phyloP scores from a whole-genome alignment of 2,797 vertebrate species.

The Tapera naevia region DNA sequence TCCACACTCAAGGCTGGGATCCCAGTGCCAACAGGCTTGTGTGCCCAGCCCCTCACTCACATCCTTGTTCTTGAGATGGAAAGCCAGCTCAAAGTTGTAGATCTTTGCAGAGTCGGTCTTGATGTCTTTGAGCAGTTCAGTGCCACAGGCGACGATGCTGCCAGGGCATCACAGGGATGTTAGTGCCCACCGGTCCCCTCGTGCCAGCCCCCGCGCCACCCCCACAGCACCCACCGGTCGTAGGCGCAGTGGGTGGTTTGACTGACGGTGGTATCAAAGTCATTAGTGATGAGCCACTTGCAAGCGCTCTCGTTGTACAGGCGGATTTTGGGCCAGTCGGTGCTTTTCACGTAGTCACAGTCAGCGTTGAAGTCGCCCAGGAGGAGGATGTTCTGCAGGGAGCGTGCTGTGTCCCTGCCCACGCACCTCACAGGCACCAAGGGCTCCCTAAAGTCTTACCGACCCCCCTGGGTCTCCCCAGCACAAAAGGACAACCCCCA shows the following conservation, averaged over 20 bases:
- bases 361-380: conserved; percentile 91
- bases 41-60: conserved; percentile 63
- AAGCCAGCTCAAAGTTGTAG: conserved; percentile 79
- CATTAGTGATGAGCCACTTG: conserved; percentile 85
- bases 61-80: conserved; percentile 72
- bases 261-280: conserved; percentile 83
- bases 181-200: rapidly evolving
- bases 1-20: rapidly evolving
- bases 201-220: rapidly evolving
- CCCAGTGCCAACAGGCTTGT: rapidly evolving
- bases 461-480: neutral
- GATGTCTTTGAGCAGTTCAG: conserved; percentile 58
- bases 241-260: conserved; percentile 81
- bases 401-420: neutral
- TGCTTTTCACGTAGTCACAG: conserved; percentile 80
- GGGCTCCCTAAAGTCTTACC: neutral
- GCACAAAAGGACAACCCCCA: neutral
- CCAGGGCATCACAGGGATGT: rapidly evolving
- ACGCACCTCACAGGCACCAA: rapidly evolving
- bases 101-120: conserved; percentile 64
- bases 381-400: conserved; percentile 83
- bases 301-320: conserved; percentile 82
- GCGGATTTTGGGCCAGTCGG: conserved; percentile 82
- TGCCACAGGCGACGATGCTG: conserved; percentile 79
- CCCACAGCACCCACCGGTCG: conserved; percentile 75